A percentile compares a stretch with the other conserved stretches of the same genome.
Conservation (phyloP, 2,113 vertebrate genomes). For the Tyto alba region DNA sequence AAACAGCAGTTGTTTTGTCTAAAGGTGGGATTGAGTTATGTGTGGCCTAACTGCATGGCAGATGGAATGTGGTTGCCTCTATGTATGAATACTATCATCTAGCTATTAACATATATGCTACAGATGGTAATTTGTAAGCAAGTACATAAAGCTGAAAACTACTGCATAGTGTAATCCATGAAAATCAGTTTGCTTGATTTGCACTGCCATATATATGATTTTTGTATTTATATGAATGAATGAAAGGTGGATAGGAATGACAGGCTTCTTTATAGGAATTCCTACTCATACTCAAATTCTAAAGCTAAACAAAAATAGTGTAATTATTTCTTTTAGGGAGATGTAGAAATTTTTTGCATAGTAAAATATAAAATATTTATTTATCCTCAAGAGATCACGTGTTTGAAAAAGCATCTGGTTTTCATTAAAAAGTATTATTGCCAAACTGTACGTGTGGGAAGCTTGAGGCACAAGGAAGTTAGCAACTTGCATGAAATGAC, state of each 20-base stretch:
- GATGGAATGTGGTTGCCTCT: constrained; percentile 80
- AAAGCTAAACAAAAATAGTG: constrained; percentile 11
- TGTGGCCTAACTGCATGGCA: constrained; percentile 74
- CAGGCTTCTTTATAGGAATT: neutral
- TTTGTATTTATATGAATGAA: neutral
- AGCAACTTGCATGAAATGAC: neutral
- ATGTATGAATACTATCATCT: constrained; percentile 75
- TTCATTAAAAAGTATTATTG: constrained; percentile 63
- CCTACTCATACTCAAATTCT: neutral
- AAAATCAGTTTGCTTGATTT: neutral
- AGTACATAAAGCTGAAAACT: constrained; percentile 76
- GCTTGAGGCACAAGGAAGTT: constrained; percentile 54
- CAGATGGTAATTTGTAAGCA: constrained; percentile 84
- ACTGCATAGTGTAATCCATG: neutral
- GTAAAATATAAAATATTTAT: constrained; percentile 64
- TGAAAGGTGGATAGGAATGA: neutral
- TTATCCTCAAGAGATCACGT: constrained; percentile 56
- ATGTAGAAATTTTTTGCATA: neutral
- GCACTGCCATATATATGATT: neutral
- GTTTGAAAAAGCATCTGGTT: constrained; percentile 65
- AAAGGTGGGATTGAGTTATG: constrained; percentile 83
- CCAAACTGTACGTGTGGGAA: constrained; percentile 64
- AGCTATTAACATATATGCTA: constrained; percentile 80
- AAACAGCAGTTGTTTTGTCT: constrained; percentile 81
- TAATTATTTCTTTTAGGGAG: constrained; percentile 48